Percentiles rank a stretch among this genome's conserved stretches.
Evolutionary conservation across 2,797 vertebrate genomes (phyloP).

Genomic region (Uromys caudimaculatus): DNA sequence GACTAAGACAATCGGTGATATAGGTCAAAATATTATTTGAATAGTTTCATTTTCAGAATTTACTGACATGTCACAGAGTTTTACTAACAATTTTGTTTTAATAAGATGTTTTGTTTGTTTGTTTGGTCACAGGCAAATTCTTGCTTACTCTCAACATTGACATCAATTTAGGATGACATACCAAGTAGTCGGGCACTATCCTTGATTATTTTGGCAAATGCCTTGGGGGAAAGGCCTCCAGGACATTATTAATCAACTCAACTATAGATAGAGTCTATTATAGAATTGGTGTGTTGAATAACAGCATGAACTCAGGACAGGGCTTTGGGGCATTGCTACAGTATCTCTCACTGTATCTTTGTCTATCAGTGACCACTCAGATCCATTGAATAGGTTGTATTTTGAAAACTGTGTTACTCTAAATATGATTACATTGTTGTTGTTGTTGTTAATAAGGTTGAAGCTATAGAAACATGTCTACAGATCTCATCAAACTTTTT

Average conservation of each 20-base stretch:
- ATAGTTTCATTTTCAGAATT: constrained; percentile 14
- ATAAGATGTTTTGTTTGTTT: not conserved
- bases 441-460: not conserved
- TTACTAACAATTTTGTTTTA: constrained; percentile 29
- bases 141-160: not conserved
- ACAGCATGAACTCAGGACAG: not conserved
- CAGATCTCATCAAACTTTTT: not conserved
- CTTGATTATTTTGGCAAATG: not conserved
- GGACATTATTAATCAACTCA: not conserved
- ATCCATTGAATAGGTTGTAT: not conserved
- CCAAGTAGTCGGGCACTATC: not conserved
- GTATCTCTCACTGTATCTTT: rapidly evolving
- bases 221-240: rapidly evolving
- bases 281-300: not conserved
- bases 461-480: not conserved
- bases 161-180: not conserved
- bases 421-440: not conserved
- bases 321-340: not conserved
- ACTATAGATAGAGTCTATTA: not conserved
- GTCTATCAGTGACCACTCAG: not conserved
- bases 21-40: constrained; percentile 39
- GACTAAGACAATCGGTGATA: too few species aligned
- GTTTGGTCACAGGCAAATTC: not conserved
- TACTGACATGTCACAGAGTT: not conserved
- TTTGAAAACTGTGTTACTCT: not conserved